These are phyloP conservation scores for Lasaia peninsularis DNA, from an alignment of 1,140 invertebrate genomes.

Conservation along the genomic window DNA sequence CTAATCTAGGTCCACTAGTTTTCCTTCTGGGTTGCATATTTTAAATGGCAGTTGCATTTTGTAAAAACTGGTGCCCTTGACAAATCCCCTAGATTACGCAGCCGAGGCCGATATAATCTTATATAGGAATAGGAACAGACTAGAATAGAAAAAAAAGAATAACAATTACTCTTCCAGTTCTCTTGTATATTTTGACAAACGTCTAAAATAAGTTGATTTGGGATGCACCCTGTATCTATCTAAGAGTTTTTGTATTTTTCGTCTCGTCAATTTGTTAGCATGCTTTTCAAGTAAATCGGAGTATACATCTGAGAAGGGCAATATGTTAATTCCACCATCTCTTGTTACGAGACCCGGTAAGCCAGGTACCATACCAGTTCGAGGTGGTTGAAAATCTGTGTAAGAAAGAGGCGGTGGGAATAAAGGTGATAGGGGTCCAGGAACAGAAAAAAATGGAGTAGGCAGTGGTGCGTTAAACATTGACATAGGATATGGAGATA, in stretches of 20 bases:
- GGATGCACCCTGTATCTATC: conserved; percentile 35
- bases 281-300: conserved; percentile 55
- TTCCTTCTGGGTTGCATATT: no score
- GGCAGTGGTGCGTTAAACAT: not conserved
- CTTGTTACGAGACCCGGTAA: conserved; percentile 48
- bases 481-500: conserved; percentile 11
- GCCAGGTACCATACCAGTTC: conserved; percentile 49
- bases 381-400: conserved; percentile 12
- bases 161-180: not conserved
- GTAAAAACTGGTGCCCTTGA: no score
- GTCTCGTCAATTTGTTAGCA: conserved; percentile 52
- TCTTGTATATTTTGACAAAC: conserved; percentile 21
- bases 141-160: no score
- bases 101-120: no score
- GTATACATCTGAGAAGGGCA: conserved; percentile 62
- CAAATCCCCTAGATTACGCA: no score
- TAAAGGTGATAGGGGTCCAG: conserved; percentile 13
- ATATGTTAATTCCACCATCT: conserved; percentile 58
- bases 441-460: conserved; percentile 9
- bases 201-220: conserved; percentile 21
- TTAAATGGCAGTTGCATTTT: no score
- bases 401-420: conserved; percentile 16
- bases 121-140: no score
- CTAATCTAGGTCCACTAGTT: no score
- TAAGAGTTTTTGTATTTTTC: conserved; percentile 38